Evolutionary conservation across 2,888 invertebrate genomes (phyloP).

Genomic region (Panzeria rudis): DNA sequence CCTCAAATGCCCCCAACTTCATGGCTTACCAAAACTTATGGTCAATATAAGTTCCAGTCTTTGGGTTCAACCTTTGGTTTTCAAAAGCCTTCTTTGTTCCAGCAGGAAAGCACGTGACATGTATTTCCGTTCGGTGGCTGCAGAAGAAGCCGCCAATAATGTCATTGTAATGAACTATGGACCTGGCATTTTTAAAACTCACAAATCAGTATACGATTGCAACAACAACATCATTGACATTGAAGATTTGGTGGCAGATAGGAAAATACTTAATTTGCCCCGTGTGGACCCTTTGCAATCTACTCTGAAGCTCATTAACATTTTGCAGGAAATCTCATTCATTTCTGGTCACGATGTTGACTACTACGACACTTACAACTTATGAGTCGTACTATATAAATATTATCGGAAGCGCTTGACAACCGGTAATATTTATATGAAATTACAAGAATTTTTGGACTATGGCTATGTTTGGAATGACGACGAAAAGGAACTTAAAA

Average conservation of each 20-base stretch:
- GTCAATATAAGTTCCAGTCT: conserved; percentile 80
- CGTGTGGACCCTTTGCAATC: conserved; percentile 77
- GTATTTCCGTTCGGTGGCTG: conserved; percentile 81
- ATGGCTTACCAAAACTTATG: conserved; percentile 75
- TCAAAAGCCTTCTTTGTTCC: conserved; percentile 78
- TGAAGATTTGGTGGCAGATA: conserved; percentile 73
- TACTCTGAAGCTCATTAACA: conserved; percentile 79
- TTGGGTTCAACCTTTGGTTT: conserved; percentile 78
- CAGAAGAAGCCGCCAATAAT: conserved; percentile 76
- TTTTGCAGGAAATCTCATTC: conserved; percentile 79
- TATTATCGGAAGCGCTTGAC: conserved; percentile 67
- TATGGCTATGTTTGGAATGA: conserved; percentile 35
- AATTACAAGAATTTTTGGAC: conserved; percentile 34
- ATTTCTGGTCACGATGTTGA: conserved; percentile 82
- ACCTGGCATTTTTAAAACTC: conserved; percentile 78
- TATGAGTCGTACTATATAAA: conserved; percentile 77
- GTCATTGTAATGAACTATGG: conserved; percentile 80
- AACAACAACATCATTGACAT: conserved; percentile 78
- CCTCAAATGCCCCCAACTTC: conserved; percentile 72
- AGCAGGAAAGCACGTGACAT: conserved; percentile 81
- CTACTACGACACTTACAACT: conserved; percentile 80
- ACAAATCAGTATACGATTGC: conserved; percentile 76
- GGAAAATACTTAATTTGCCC: conserved; percentile 71
- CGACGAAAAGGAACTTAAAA: conserved; percentile 9
- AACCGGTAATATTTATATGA: conserved; percentile 72